Percentiles rank a stretch among this genome's conserved stretches.
These are phyloP conservation scores for Tursiops truncatus DNA, from an alignment of 2,113 vertebrate species.

Conservation along the genomic window DNA sequence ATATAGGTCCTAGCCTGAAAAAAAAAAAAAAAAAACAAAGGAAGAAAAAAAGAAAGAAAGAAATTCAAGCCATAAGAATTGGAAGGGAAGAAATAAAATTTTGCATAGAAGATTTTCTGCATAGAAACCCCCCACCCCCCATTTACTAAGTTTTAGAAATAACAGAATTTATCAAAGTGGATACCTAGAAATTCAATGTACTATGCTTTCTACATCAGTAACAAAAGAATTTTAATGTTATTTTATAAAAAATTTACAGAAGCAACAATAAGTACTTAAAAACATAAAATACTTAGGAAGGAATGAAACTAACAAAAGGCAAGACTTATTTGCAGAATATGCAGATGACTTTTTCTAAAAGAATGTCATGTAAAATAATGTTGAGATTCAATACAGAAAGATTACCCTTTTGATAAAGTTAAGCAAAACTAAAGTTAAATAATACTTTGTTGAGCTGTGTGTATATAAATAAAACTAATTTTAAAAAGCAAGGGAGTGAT, in stretches of 20 bases:
- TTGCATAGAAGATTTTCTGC: not conserved
- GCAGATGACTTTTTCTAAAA: conserved; percentile 12
- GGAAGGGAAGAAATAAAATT: not conserved
- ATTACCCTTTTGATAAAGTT: not conserved
- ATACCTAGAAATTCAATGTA: not conserved
- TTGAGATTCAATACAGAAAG: not conserved
- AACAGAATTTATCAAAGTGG: not conserved
- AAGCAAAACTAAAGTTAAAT: not conserved
- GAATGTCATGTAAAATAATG: conserved; percentile 26
- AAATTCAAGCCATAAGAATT: not conserved
- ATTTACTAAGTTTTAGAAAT: conserved; percentile 9
- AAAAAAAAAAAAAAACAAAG: not conserved
- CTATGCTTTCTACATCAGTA: not conserved
- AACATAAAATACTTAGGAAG: not conserved
- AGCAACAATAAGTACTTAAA: not conserved
- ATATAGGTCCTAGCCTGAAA: not conserved
- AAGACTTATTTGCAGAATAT: conserved; percentile 12
- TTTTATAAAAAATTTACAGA: not conserved
- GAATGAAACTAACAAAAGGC: conserved; percentile 23
- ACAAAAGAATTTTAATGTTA: conserved; percentile 1
- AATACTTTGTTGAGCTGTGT: not conserved
- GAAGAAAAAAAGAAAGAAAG: not conserved
- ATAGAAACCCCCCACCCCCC: not conserved
- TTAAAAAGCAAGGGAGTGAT: not conserved
- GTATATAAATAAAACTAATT: not conserved